These are phyloP conservation scores for Papilio gigon DNA, from an alignment of 2,888 invertebrate species.

Conservation along the genomic window DNA sequence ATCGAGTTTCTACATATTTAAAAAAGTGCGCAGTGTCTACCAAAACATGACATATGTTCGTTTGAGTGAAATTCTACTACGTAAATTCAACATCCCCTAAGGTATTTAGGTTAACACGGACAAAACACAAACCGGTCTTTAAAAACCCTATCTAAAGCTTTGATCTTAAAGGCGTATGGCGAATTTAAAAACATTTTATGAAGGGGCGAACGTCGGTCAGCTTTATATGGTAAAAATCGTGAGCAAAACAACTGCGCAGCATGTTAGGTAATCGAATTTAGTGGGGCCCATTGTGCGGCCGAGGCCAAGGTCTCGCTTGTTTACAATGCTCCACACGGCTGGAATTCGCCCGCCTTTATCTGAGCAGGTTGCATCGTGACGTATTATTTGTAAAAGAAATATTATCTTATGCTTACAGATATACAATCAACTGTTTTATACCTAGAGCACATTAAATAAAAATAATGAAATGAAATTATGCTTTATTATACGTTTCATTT, in stretches of 20 bases:
- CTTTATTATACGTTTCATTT: neutral
- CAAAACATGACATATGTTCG: neutral
- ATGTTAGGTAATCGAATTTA: constrained; percentile 76
- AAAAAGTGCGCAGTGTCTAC: neutral
- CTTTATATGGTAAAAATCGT: constrained; percentile 67
- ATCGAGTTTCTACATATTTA: neutral
- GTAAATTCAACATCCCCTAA: neutral
- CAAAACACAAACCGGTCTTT: neutral
- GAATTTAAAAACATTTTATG: constrained; percentile 40
- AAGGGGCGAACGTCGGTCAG: constrained; percentile 43
- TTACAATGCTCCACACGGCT: constrained; percentile 65
- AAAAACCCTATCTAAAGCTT: constrained; percentile 36
- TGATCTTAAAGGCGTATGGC: constrained; percentile 33
- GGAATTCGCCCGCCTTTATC: constrained; percentile 38
- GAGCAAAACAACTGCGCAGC: constrained; percentile 66
- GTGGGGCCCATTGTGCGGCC: constrained; percentile 73
- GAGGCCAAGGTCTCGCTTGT: constrained; percentile 78
- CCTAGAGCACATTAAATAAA: neutral
- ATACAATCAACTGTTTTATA: neutral
- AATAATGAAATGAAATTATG: neutral
- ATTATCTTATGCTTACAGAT: neutral
- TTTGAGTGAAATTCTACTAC: constrained; percentile 1
- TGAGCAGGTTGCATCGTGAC: constrained; percentile 33
- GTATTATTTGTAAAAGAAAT: constrained; percentile 16
- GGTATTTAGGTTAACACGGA: constrained; percentile 31